phyloP scores from a whole-genome alignment of 2,888 invertebrate species.

The Parnassius glacialis region DNA sequence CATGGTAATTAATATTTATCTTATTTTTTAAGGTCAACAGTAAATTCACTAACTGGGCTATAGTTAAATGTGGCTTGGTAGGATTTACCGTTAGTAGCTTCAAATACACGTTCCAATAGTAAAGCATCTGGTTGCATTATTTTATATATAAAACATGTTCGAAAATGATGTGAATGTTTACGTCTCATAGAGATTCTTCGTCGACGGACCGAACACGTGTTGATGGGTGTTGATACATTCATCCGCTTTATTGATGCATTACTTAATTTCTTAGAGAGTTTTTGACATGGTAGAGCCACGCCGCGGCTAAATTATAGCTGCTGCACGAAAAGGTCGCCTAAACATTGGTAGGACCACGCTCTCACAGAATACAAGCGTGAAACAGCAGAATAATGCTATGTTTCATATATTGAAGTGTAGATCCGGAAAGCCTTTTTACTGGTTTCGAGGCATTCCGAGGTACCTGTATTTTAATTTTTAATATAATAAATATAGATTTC shows the following conservation, averaged over 20 bases:
- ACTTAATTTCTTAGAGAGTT: not conserved
- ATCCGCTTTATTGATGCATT: conserved; percentile 18
- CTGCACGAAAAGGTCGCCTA: too few species aligned
- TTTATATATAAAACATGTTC: conserved; percentile 8
- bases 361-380: too few species aligned
- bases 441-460: too few species aligned
- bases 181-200: conserved; percentile 2
- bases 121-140: conserved; percentile 14
- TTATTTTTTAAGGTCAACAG: not conserved
- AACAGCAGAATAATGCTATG: too few species aligned
- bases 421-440: too few species aligned
- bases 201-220: conserved; percentile 18
- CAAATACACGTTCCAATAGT: conserved; percentile 3
- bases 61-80: not conserved
- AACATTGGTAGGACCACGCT: too few species aligned
- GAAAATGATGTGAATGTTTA: conserved; percentile 25
- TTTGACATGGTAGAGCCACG: too few species aligned
- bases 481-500: too few species aligned
- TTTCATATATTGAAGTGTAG: too few species aligned
- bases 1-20: not conserved
- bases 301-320: too few species aligned
- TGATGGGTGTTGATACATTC: conserved; percentile 15
- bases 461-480: too few species aligned
- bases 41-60: not conserved
- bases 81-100: conserved; percentile 10